Conservation (phyloP, 2,113 vertebrate species). For the Aix galericulata region DNA sequence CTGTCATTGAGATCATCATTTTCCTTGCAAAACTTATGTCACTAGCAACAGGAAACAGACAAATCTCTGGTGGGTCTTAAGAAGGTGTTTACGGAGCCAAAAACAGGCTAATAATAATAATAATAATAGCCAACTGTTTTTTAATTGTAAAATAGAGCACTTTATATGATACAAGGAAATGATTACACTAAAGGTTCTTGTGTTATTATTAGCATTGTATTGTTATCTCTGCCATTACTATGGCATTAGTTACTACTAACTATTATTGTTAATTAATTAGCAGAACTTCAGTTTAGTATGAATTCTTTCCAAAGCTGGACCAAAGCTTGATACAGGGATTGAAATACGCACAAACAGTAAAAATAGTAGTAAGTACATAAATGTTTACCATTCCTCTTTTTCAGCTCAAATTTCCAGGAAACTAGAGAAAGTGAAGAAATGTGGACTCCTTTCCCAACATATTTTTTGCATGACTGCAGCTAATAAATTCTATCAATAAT, state of each 20-base stretch:
- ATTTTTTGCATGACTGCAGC: not conserved
- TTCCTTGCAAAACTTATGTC: not conserved
- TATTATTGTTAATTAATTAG: not conserved
- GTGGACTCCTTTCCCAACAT: not conserved
- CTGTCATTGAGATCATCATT: not conserved
- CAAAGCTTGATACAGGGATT: not conserved
- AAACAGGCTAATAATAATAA: not conserved
- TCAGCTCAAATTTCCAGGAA: not conserved
- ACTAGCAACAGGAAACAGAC: not conserved
- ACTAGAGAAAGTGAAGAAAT: not conserved
- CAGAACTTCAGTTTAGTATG: not conserved
- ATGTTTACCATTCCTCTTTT: not conserved
- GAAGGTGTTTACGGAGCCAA: not conserved
- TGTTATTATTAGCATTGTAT: not conserved
- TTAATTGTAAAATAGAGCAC: not conserved
- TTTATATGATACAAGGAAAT: not conserved
- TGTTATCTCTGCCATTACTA: not conserved
- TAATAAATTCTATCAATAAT: not conserved
- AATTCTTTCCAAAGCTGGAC: not conserved
- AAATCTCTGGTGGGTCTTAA: not conserved
- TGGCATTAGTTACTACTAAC: too few relatives aligned
- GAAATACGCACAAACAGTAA: not conserved
- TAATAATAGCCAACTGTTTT: not conserved
- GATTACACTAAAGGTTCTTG: not conserved
- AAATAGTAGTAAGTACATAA: not conserved